Conservation (phyloP, 2,113 vertebrate species). For the Oxygymnocypris stewartii region DNA sequence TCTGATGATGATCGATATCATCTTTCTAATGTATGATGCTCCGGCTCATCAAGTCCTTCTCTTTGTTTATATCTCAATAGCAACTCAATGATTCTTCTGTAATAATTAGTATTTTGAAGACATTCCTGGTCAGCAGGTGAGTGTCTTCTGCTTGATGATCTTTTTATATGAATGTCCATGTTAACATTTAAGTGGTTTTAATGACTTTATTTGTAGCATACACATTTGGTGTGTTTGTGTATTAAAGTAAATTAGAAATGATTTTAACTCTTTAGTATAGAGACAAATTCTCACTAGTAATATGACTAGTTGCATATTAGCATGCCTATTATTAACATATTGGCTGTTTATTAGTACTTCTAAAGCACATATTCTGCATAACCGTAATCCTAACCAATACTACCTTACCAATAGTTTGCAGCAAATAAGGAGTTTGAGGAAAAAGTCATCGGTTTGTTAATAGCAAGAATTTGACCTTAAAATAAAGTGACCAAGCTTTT, state of each 20-base stretch:
- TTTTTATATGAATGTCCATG: neutral
- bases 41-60: neutral
- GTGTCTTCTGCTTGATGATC: conserved; percentile 46
- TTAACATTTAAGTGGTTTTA: neutral
- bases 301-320: no score
- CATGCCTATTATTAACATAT: no score
- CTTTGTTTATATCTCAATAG: conserved; percentile 66
- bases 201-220: neutral
- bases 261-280: no score
- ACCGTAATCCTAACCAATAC: no score
- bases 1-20: neutral
- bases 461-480: no score
- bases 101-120: conserved; percentile 93
- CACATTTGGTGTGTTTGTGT: neutral
- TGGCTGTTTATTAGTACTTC: no score
- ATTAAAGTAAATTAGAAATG: neutral
- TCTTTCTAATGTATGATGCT: neutral
- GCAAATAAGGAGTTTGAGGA: no score
- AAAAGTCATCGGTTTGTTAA: no score
- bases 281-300: no score
- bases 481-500: no score
- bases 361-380: no score
- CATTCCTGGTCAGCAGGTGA: conserved; percentile 86
- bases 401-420: no score
- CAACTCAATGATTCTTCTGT: conserved; percentile 96